These are phyloP conservation scores for Diploptera punctata DNA, from an alignment of 2,888 invertebrate species.

Conservation along the genomic window DNA sequence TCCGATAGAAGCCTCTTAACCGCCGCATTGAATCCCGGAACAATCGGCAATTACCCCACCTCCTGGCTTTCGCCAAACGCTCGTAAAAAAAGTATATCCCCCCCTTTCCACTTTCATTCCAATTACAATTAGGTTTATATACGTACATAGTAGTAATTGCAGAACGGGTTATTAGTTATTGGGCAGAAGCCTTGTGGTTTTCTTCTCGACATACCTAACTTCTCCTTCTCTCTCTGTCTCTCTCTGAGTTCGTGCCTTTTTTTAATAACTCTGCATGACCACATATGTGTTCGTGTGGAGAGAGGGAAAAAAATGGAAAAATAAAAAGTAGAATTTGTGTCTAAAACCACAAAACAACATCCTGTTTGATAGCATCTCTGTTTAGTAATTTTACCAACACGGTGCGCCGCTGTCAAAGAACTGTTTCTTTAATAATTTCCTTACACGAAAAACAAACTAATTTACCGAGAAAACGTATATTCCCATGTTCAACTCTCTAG, in stretches of 20 bases:
- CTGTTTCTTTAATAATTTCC: too few species aligned
- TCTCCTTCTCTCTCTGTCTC: not conserved
- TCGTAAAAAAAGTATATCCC: not conserved
- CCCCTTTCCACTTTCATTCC: slow-evolving; percentile 3
- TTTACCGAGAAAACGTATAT: too few species aligned
- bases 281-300: not conserved
- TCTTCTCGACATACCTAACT: not conserved
- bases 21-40: not conserved
- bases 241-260: too few species aligned
- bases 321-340: not conserved
- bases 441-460: too few species aligned
- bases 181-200: slow-evolving; percentile 1
- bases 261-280: slow-evolving; percentile 6
- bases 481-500: too few species aligned
- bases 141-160: slow-evolving; percentile 5
- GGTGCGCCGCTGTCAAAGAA: too few species aligned
- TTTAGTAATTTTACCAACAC: too few species aligned
- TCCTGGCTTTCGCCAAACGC: not conserved
- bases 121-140: slow-evolving; percentile 15
- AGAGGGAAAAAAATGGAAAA: not conserved
- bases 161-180: slow-evolving; percentile 9
- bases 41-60: slow-evolving; percentile 27
- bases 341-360: not conserved
- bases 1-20: slow-evolving; percentile 1
- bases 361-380: not conserved